Evolutionary conservation across 2,888 invertebrate genomes (phyloP).

Genomic region (Papilio elwesi): DNA sequence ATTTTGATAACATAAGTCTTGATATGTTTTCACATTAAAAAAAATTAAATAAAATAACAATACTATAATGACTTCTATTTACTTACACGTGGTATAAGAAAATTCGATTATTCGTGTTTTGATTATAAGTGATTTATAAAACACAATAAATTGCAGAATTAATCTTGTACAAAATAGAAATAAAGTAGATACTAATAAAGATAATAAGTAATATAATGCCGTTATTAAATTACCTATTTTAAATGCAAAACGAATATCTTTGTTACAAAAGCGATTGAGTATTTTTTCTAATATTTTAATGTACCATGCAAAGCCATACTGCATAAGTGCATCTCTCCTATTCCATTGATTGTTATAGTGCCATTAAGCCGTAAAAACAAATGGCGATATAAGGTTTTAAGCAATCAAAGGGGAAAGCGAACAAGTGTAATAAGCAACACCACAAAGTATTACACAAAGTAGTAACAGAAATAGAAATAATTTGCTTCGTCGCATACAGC

Average conservation of each 20-base stretch:
- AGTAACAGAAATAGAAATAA: slow-evolving; percentile 71
- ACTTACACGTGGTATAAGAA: no score
- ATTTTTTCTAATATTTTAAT: not conserved
- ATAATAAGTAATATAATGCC: not conserved
- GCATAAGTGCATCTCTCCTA: slow-evolving; percentile 43
- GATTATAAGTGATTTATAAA: not conserved
- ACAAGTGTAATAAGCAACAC: slow-evolving; percentile 67
- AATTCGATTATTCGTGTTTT: not conserved
- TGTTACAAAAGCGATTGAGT: not conserved
- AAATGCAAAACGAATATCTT: not conserved
- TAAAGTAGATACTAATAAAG: not conserved
- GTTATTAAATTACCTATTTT: not conserved
- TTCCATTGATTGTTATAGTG: slow-evolving; percentile 49
- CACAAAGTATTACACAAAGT: slow-evolving; percentile 67
- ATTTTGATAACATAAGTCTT: not conserved
- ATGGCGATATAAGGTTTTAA: slow-evolving; percentile 58
- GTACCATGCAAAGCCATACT: slow-evolving; percentile 22
- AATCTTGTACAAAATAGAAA: not conserved
- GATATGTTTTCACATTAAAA: no score
- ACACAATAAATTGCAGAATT: no score
- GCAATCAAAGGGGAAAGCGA: slow-evolving; percentile 61
- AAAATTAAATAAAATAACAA: no score
- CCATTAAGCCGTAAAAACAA: slow-evolving; percentile 65
- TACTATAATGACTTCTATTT: no score
- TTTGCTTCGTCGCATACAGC: slow-evolving; percentile 70